Percentiles rank a stretch among this genome's conserved stretches.
Evolutionary conservation across 2,797 vertebrate species (phyloP).

Genomic region (Enoplosus armatus): DNA sequence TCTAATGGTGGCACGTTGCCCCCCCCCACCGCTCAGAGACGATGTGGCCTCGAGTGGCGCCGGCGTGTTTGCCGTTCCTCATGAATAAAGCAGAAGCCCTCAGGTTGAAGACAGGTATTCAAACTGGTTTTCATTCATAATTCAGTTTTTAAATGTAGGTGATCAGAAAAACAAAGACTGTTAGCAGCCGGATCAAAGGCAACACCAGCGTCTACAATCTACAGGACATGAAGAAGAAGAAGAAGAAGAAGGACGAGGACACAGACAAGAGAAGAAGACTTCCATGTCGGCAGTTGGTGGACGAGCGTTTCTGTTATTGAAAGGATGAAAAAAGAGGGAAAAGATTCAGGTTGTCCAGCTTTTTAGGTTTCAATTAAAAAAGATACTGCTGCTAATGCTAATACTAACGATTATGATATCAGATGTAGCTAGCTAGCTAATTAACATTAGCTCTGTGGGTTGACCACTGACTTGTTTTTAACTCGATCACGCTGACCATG

Average conservation of each 20-base stretch:
- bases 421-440: no score
- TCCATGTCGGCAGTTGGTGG: no score
- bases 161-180: constrained; percentile 16
- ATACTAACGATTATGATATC: no score
- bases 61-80: not conserved
- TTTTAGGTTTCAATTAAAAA: no score
- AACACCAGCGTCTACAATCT: constrained; percentile 5
- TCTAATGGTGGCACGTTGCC: not conserved
- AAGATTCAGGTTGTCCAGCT: no score
- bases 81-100: constrained; percentile 32
- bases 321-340: no score
- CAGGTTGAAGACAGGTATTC: constrained; percentile 21
- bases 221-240: not conserved
- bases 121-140: constrained; percentile 9
- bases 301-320: no score
- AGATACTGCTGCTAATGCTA: no score
- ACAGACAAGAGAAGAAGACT: not conserved
- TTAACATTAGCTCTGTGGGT: no score
- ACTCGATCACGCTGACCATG: no score
- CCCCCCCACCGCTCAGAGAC: not conserved
- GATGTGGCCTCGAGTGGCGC: not conserved
- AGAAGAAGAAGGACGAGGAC: not conserved
- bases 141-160: constrained; percentile 8
- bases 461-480: no score
- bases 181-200: constrained; percentile 14